Conservation (phyloP, 2,888 invertebrate genomes). For the Eurytoma californica region DNA sequence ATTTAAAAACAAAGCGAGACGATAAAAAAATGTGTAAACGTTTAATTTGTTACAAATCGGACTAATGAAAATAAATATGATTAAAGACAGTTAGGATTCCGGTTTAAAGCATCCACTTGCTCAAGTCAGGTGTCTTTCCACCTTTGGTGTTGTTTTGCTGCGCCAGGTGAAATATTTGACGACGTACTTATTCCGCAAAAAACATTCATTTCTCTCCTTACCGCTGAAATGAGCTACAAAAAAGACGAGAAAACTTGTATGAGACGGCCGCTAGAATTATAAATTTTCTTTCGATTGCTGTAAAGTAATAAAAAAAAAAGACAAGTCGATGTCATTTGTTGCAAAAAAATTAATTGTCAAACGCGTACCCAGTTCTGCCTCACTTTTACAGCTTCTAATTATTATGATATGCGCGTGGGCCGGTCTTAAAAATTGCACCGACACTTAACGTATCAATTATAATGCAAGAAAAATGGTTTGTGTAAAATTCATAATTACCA, state of each 20-base stretch:
- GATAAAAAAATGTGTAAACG: no score
- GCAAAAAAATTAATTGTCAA: not conserved
- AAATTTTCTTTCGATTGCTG: not conserved
- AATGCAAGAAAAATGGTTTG: no score
- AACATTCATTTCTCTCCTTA: conserved; percentile 16
- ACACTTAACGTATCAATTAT: no score
- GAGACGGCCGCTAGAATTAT: not conserved
- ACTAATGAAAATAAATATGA: not conserved
- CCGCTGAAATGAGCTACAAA: conserved; percentile 4
- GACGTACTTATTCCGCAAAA: not conserved
- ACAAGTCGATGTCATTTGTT: not conserved
- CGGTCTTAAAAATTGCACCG: no score
- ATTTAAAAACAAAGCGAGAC: no score
- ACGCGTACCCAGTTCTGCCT: no score
- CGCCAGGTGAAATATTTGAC: not conserved
- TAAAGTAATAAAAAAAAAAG: no score
- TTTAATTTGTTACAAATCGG: no score
- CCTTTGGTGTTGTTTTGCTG: conserved; percentile 37
- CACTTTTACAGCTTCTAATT: no score
- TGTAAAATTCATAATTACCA: no score
- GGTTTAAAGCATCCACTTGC: conserved; percentile 4
- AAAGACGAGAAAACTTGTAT: not conserved
- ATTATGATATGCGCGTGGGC: no score
- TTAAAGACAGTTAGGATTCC: conserved; percentile 23
- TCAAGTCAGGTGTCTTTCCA: conserved; percentile 38